Base-by-base conservation (phyloP, 2,888 invertebrate genomes). In the Seladonia tumulorum region DNA sequence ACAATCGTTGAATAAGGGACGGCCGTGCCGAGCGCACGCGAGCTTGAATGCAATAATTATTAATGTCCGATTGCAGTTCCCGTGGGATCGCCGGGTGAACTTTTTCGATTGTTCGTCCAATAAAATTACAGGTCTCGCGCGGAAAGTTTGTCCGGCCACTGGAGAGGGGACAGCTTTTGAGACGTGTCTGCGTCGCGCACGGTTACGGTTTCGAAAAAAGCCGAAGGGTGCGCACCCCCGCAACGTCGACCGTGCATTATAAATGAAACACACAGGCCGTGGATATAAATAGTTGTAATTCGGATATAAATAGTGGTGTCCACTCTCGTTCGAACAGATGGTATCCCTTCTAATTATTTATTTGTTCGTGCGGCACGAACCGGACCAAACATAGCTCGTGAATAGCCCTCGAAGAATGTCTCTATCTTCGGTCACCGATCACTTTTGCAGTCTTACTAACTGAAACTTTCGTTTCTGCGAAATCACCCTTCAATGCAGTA, bases 211-310 rank as follows among this genome's bases (percentile, higher is more conserved):
- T 57, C 57, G n/a, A 57, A 57, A 57, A 57, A n/a, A n/a, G n/a
- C 29, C 16, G 29, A 39, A 39, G 68, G 68, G 68, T 35, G 39
- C 68, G 68, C 68, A 39, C 68, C 35, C 66, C 68, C 68, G 10
- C 35, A 35, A 10, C 22, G 10, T 3, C 29, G 29, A 7, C 4
- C 14, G 22, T 77, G 22, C 68, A 70, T 83, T 60, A 81, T 81
- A 73, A 73, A 73, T 25, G 76, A 73, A 66, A 81, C 73, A n/a
- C 39, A 77, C 45, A 25, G 12, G 42, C 18, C 29, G 25, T 16
- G 14, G 16, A 16, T 72, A 79, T 49, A 82, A 82, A 82, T 78
- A 85, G 29, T 71, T 72, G 53, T 29, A 72, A 82, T 79, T 79
- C 57, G 7, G 25, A n/a, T 71, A 53, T 82, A 84, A 82, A 78